Base-by-base conservation (phyloP, 2,888 invertebrate species). In the Tachina fera region DNA sequence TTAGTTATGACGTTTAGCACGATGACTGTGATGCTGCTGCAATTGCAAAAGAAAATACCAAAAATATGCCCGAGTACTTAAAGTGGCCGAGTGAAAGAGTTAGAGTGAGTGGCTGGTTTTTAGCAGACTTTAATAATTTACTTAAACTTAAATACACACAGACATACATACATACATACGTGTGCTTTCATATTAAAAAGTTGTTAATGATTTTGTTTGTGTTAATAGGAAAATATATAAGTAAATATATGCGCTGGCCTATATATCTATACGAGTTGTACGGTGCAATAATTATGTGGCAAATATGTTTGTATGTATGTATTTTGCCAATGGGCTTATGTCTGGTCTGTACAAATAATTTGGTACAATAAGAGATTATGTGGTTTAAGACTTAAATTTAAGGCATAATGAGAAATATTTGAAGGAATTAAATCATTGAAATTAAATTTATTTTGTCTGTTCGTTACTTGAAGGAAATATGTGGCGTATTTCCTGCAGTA, bases 211-310 rank as follows among this genome's bases (percentile, higher is more conserved):
- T 65, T 51, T 19, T 31, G 6, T 56, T 53, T 58, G n/a, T 41
- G 47, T 56, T 47, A 53, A 56, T 53, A 58, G 31, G 45, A 53
- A n/a, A n/a, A n/a, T n/a, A n/a, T n/a, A n/a, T n/a, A n/a, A n/a
- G n/a, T n/a, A 75, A 75, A 63, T 63, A 65, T 16, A 41, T 16
- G n/a, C n/a, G 9, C 9, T 8, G 10, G 14, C 43, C n/a, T 5
- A 1, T 5, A 1, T 49, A 53, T 56, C n/a, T 65, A 31, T 49
- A 49, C 3, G 3, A 31, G 3, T 31, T 0, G 39, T 49, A 45
- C 51, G 75, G 65, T 76, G 70, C 63, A 82, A 47, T 76, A 82
- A 76, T 71, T 71, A 43, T 80, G 47, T 61, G 74, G 67, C 31
- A 74, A 80, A 31, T 31, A 31, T 31, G 31, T 31, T 0, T 31